Evolutionary conservation across 2,797 vertebrate genomes (phyloP).

Genomic region (Threskiornis aethiopicus): DNA sequence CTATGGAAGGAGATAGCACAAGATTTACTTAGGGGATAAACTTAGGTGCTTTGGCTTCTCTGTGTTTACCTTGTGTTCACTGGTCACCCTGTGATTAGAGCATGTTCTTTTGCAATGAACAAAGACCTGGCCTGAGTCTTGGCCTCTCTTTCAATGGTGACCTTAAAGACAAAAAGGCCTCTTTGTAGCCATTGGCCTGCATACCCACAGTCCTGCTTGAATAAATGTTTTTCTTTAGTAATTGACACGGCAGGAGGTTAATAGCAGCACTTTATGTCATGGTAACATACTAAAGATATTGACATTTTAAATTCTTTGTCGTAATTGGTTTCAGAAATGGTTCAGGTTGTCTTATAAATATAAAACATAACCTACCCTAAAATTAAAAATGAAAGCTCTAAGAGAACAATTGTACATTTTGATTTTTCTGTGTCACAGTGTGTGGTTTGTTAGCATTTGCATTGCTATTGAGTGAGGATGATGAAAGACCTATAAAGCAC

Average conservation of each 20-base stretch:
- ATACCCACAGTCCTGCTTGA: neutral
- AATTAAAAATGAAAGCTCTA: neutral
- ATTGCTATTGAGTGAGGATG: neutral
- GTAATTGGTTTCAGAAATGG: neutral
- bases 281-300: neutral
- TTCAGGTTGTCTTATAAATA: neutral
- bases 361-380: neutral
- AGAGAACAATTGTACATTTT: neutral
- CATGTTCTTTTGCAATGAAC: neutral
- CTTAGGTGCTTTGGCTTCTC: neutral
- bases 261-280: neutral
- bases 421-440: neutral
- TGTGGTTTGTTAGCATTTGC: neutral
- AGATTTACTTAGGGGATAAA: neutral
- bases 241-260: neutral
- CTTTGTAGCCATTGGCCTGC: neutral
- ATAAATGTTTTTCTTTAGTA: neutral
- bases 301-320: neutral
- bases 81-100: neutral
- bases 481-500: neutral
- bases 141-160: neutral
- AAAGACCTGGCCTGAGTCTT: neutral
- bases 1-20: neutral
- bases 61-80: neutral
- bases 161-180: neutral